Conservation (phyloP, 2,888 invertebrate genomes). For the Polydesmus complanatus region DNA sequence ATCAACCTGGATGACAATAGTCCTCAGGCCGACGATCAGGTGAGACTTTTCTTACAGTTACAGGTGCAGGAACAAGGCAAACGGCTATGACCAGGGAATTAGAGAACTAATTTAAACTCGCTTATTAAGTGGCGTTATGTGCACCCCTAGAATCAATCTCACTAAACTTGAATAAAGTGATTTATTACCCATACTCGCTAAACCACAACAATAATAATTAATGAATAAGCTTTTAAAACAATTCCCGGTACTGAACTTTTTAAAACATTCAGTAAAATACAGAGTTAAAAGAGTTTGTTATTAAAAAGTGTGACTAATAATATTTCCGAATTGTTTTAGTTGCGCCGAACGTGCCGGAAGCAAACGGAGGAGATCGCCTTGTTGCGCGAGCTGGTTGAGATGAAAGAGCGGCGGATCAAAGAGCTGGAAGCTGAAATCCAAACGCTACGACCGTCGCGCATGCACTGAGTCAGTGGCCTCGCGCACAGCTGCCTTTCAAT, state of each 20-base stretch:
- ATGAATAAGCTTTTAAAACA: too few species aligned
- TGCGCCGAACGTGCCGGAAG: constrained; percentile 57
- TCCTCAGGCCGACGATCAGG: constrained; percentile 20
- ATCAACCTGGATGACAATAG: constrained; percentile 18
- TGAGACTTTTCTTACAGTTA: constrained; percentile 12
- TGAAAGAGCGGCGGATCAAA: constrained; percentile 62
- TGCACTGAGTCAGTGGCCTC: too few species aligned
- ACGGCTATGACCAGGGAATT: too few species aligned
- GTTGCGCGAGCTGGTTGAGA: constrained; percentile 58
- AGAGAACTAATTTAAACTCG: too few species aligned
- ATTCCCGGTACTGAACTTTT: not conserved
- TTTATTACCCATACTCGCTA: too few species aligned
- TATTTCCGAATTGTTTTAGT: constrained; percentile 35
- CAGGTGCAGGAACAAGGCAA: not conserved
- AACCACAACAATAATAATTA: too few species aligned
- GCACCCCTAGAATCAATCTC: too few species aligned
- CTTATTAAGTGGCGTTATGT: too few species aligned
- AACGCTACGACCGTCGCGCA: not conserved
- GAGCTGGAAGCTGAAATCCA: constrained; percentile 57
- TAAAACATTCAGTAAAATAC: not conserved
- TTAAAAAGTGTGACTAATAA: too few species aligned
- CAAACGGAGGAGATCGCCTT: constrained; percentile 66
- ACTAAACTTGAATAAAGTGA: too few species aligned
- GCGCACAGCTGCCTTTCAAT: too few species aligned
- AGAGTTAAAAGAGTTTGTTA: too few species aligned